A percentile compares a stretch with the other conserved stretches of the same genome.
Conservation (phyloP, 2,113 vertebrate genomes). For the Nerophis ophidion region DNA sequence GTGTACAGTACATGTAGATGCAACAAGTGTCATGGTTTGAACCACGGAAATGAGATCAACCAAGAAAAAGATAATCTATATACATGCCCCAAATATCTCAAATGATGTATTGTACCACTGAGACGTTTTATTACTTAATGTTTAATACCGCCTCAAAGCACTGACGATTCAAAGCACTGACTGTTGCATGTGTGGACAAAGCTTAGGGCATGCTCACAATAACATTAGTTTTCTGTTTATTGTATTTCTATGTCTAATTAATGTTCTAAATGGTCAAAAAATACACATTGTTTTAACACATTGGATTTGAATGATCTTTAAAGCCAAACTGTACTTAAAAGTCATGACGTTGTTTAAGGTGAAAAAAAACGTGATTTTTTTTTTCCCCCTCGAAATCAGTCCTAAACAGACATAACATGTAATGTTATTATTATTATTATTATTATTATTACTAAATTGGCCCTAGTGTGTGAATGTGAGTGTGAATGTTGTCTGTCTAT, state of each 20-base stretch:
- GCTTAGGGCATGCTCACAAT: not conserved
- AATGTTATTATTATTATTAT: too few relatives aligned
- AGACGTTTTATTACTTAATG: conserved; percentile 22
- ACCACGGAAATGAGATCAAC: conserved; percentile 8
- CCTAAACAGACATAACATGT: too few relatives aligned
- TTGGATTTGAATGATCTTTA: too few relatives aligned
- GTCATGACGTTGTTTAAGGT: too few relatives aligned
- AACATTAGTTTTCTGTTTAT: not conserved
- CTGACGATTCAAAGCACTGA: conserved; percentile 24
- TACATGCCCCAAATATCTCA: conserved; percentile 22
- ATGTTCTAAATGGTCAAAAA: not conserved
- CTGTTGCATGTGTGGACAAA: conserved; percentile 4
- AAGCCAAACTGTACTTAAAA: too few relatives aligned
- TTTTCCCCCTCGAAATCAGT: too few relatives aligned
- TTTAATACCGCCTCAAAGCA: conserved; percentile 18
- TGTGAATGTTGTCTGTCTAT: too few relatives aligned
- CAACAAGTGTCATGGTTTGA: conserved; percentile 9
- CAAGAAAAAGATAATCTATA: conserved; percentile 30
- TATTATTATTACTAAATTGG: too few relatives aligned
- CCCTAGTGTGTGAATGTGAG: too few relatives aligned
- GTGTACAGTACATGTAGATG: not conserved
- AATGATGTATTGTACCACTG: conserved; percentile 23
- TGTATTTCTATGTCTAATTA: not conserved
- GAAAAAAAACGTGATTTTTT: too few relatives aligned
- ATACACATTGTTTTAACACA: not conserved